These are phyloP conservation scores for Stegodyphus mimosarum DNA, from an alignment of 1,140 invertebrate species.

Conservation along the genomic window DNA sequence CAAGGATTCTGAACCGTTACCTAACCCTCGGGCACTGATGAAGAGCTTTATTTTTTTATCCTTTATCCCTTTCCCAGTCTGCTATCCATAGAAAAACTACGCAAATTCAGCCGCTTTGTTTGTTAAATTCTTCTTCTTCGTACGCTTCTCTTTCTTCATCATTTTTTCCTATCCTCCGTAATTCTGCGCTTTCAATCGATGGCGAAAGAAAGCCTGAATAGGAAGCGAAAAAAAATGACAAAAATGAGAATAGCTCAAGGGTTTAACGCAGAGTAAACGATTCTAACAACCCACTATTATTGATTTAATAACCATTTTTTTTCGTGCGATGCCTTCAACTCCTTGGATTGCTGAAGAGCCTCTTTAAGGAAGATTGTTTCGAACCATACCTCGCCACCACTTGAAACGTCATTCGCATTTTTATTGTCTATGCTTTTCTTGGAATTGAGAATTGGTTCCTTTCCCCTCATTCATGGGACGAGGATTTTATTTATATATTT, in stretches of 20 bases:
- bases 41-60: slow-evolving; percentile 3
- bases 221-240: slow-evolving; percentile 1
- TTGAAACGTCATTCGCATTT: too few species aligned
- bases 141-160: slow-evolving; percentile 1
- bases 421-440: too few species aligned
- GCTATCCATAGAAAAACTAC: neutral
- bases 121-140: slow-evolving; percentile 8
- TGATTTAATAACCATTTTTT: slow-evolving; percentile 57
- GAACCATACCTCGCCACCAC: too few species aligned
- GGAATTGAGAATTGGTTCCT: too few species aligned
- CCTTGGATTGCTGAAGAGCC: slow-evolving; percentile 23
- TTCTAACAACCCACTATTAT: slow-evolving; percentile 57
- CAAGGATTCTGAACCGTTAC: slow-evolving; percentile 30
- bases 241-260: slow-evolving; percentile 23
- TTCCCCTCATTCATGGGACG: too few species aligned
- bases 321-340: neutral
- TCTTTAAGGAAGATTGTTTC: slow-evolving; percentile 7
- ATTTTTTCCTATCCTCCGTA: neutral
- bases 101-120: slow-evolving; percentile 1
- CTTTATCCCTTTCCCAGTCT: neutral
- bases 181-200: neutral
- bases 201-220: neutral
- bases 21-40: neutral
- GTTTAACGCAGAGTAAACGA: slow-evolving; percentile 52
- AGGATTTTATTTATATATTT: too few species aligned